A percentile compares a stretch with the other conserved stretches of the same genome.
Conservation (phyloP, 2,888 invertebrate species). For the Epistrophella euchroma region DNA sequence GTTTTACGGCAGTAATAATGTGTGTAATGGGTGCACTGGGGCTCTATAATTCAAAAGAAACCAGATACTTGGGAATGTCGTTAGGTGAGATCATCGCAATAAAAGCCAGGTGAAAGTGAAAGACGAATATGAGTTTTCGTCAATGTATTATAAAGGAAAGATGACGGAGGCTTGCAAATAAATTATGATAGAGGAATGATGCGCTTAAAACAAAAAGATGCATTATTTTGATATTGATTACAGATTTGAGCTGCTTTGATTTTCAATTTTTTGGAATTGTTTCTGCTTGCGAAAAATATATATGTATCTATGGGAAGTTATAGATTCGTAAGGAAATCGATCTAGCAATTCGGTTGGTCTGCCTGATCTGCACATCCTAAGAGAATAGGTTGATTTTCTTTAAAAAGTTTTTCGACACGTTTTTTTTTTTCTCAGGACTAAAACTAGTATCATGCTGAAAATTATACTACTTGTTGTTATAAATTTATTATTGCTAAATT, state of each 20-base stretch:
- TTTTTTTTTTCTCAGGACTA: too few relatives aligned
- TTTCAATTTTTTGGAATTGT: background rate
- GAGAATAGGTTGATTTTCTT: too few relatives aligned
- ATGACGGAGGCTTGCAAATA: slow-evolving; percentile 21
- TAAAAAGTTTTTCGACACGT: too few relatives aligned
- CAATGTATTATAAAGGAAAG: background rate
- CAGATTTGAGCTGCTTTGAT: background rate
- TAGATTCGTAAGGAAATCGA: too few relatives aligned
- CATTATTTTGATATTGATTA: background rate
- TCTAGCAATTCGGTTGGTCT: too few relatives aligned
- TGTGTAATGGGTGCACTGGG: slow-evolving; percentile 69
- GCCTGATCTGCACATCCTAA: too few relatives aligned
- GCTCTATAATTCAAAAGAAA: slow-evolving; percentile 62
- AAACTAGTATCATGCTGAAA: too few relatives aligned
- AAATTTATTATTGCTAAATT: too few relatives aligned
- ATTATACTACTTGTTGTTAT: too few relatives aligned
- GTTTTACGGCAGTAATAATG: slow-evolving; percentile 34
- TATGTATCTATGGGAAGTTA: too few relatives aligned
- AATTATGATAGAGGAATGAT: slow-evolving; percentile 6
- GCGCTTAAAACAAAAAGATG: slow-evolving; percentile 21
- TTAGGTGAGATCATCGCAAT: slow-evolving; percentile 56
- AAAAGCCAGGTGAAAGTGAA: slow-evolving; percentile 63
- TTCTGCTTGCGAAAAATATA: too few relatives aligned
- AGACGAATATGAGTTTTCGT: slow-evolving; percentile 43
- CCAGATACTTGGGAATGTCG: slow-evolving; percentile 62